Evolutionary conservation across 30 jellyfish, hydroid and myxozoan genomes (phyloP).

Genomic region (Clytia hemisphaerica): DNA sequence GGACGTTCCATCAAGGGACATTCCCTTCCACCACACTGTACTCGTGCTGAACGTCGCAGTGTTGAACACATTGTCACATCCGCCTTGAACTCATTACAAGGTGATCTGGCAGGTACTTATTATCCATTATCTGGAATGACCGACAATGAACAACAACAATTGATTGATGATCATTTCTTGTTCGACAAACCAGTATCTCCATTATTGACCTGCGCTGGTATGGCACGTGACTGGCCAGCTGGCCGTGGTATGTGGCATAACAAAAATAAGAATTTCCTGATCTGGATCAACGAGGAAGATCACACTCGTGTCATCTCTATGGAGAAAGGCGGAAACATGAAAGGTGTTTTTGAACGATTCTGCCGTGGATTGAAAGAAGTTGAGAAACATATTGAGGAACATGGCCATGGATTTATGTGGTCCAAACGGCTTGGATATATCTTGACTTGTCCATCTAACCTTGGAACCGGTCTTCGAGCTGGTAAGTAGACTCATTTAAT

Average conservation of each 20-base stretch:
- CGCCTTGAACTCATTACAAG: constrained; percentile 41
- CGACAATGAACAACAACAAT: no score
- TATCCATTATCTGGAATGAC: no score
- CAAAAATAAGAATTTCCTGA: constrained; percentile 53
- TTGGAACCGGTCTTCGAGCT: constrained; percentile 79
- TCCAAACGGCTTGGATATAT: constrained; percentile 46
- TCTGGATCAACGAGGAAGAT: constrained; percentile 63
- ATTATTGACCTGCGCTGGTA: no score
- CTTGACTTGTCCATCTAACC: constrained; percentile 54
- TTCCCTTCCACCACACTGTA: constrained; percentile 79
- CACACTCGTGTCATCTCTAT: constrained; percentile 58
- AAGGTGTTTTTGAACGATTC: constrained; percentile 44
- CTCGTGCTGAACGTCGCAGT: constrained; percentile 65
- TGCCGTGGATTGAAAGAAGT: constrained; percentile 48
- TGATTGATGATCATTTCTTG: no score
- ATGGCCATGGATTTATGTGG: constrained; percentile 53
- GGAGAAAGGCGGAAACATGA: constrained; percentile 66
- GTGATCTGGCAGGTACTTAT: no score
- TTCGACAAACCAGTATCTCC: no score
- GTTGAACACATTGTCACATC: constrained; percentile 40
- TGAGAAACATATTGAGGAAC: constrained; percentile 30
- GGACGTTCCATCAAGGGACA: constrained; percentile 65
- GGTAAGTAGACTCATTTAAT: not conserved
- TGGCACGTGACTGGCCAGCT: constrained; percentile 80
- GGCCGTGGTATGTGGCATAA: constrained; percentile 84